Percentiles rank a stretch among this genome's conserved stretches.
Conservation (phyloP, 2,888 invertebrate species). For the Drosophila infuscata region DNA sequence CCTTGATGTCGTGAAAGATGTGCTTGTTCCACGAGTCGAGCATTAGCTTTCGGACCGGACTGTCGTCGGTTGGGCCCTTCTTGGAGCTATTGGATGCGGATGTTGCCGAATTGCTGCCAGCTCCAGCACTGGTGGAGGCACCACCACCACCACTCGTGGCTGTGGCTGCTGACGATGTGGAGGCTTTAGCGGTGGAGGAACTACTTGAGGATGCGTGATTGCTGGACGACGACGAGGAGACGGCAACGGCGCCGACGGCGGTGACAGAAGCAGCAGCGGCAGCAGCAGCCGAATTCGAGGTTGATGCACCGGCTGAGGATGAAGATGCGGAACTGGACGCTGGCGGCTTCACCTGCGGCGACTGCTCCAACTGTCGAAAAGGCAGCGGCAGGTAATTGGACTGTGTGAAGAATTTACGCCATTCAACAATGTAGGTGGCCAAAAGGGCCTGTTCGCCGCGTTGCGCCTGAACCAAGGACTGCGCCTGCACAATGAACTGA, state of each 20-base stretch:
- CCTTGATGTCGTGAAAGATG: constrained; percentile 98
- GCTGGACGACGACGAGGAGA: constrained; percentile 42
- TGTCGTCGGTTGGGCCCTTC: constrained; percentile 91
- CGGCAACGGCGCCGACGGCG: constrained; percentile 6
- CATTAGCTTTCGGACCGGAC: constrained; percentile 97
- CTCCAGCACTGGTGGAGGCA: constrained; percentile 31
- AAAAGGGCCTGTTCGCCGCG: constrained; percentile 97
- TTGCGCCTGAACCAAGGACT: constrained; percentile 94
- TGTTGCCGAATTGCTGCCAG: constrained; percentile 63
- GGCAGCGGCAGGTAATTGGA: constrained; percentile 98
- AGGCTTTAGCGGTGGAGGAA: constrained; percentile 57
- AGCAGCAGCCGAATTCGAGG: constrained; percentile 52
- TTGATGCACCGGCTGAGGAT: constrained; percentile 56
- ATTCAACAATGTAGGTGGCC: constrained; percentile 98
- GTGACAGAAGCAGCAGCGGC: background rate
- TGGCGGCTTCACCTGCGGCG: constrained; percentile 89
- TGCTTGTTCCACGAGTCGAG: constrained; percentile 99
- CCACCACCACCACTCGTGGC: constrained; percentile 10
- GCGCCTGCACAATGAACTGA: constrained; percentile 97
- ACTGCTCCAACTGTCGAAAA: constrained; percentile 95
- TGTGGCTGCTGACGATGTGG: constrained; percentile 50
- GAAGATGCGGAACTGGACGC: constrained; percentile 69
- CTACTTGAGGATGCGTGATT: constrained; percentile 59
- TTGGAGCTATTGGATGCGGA: constrained; percentile 83
- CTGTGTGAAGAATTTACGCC: constrained; percentile 99